Conservation (phyloP, 2,888 invertebrate genomes). For the Netelia inedita region DNA sequence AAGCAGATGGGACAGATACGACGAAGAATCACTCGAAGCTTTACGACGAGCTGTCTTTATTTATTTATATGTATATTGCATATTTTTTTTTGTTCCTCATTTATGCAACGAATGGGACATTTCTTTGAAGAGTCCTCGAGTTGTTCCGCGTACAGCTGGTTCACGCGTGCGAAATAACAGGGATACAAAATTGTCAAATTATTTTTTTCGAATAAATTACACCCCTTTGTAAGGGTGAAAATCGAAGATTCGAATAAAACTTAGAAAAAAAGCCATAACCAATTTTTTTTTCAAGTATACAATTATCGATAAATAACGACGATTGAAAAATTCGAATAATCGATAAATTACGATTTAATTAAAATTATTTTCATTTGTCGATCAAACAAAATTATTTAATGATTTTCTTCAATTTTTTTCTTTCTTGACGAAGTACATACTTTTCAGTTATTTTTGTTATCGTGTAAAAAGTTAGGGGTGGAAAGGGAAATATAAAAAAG, state of each 20-base stretch:
- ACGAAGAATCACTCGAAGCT: slow-evolving; percentile 14
- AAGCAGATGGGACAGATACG: slow-evolving; percentile 47
- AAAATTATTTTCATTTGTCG: too few species aligned
- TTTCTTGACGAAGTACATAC: too few species aligned
- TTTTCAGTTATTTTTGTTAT: too few species aligned
- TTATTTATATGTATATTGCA: not conserved
- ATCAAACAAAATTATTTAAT: too few species aligned
- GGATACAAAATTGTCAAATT: not conserved
- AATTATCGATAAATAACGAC: too few species aligned
- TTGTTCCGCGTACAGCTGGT: not conserved
- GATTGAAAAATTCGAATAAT: too few species aligned
- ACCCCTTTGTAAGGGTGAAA: not conserved
- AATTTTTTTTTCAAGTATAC: not conserved
- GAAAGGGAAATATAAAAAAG: not conserved
- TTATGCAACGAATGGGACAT: slow-evolving; percentile 4
- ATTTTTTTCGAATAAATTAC: slow-evolving; percentile 18
- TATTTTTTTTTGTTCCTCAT: not conserved
- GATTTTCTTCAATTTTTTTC: too few species aligned
- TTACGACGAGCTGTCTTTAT: slow-evolving; percentile 25
- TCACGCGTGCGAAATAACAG: slow-evolving; percentile 4
- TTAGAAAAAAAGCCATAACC: not conserved
- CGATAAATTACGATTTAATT: too few species aligned
- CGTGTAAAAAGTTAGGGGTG: slow-evolving; percentile 9
- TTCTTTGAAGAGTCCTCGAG: not conserved
- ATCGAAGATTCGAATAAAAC: not conserved